Conservation (phyloP, 2,888 invertebrate species). For the Leptinotarsa juncta region DNA sequence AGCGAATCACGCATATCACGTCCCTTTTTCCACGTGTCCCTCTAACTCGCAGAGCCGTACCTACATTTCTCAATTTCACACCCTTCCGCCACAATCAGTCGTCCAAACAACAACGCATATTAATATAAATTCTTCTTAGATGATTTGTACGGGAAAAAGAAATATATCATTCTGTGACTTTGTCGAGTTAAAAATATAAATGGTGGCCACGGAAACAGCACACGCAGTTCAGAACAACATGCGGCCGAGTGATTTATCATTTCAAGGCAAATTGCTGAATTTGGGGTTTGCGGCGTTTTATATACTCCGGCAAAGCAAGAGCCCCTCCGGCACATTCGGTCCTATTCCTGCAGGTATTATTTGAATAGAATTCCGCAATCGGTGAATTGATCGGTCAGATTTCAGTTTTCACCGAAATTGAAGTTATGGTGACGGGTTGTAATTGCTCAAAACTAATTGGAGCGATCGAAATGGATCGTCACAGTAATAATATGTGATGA, state of each 20-base stretch:
- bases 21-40: background rate
- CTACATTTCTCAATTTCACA: constrained; percentile 8
- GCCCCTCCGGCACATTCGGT: constrained; percentile 10
- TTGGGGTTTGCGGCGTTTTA: constrained; percentile 65
- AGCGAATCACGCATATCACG: background rate
- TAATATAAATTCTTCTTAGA: constrained; percentile 20
- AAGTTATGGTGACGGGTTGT: background rate
- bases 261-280: constrained; percentile 65
- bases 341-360: constrained; percentile 41
- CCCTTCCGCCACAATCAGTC: constrained; percentile 1
- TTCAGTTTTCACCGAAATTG: background rate
- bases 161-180: constrained; percentile 59
- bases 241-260: constrained; percentile 66
- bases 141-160: constrained; percentile 38
- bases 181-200: constrained; percentile 60
- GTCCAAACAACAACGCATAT: constrained; percentile 14
- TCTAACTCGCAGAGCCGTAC: background rate
- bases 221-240: constrained; percentile 60
- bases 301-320: constrained; percentile 39
- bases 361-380: constrained; percentile 27
- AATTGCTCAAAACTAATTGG: background rate
- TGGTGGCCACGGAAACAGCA: constrained; percentile 56
- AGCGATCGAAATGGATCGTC: background rate
- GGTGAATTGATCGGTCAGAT: background rate
- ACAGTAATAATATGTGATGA: background rate